These are phyloP conservation scores for Periophthalmus modestus DNA, from an alignment of 2,113 vertebrate genomes.

Conservation along the genomic window DNA sequence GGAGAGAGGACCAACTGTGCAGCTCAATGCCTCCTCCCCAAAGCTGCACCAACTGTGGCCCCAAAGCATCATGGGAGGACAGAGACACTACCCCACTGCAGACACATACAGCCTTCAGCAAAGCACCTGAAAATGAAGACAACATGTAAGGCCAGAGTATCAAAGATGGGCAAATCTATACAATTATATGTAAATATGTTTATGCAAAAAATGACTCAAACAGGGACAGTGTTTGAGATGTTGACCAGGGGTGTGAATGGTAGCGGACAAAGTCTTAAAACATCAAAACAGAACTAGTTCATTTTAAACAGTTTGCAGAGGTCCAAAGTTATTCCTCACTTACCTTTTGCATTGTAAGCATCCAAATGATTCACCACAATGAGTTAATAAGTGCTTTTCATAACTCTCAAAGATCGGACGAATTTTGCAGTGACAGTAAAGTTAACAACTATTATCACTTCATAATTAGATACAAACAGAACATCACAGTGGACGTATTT, in stretches of 20 bases:
- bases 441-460: too few relatives aligned
- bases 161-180: background rate
- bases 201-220: background rate
- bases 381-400: too few relatives aligned
- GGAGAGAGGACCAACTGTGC: constrained; percentile 90
- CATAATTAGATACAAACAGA: too few relatives aligned
- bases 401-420: too few relatives aligned
- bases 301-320: too few relatives aligned
- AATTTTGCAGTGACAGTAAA: too few relatives aligned
- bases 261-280: too few relatives aligned
- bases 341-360: too few relatives aligned
- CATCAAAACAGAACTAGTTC: too few relatives aligned
- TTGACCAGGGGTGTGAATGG: background rate
- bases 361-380: too few relatives aligned
- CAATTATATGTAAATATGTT: background rate
- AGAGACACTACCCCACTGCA: constrained; percentile 83
- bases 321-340: too few relatives aligned
- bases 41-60: constrained; percentile 78
- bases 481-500: too few relatives aligned
- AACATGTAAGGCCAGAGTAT: constrained; percentile 1
- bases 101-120: constrained; percentile 92
- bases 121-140: constrained; percentile 79
- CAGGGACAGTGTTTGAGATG: background rate
- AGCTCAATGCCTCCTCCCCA: constrained; percentile 90
- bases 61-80: constrained; percentile 74